A percentile compares a stretch with the other conserved stretches of the same genome.
phyloP scores from a whole-genome alignment of 2,113 vertebrate genomes.

The Xiphophorus hellerii region DNA sequence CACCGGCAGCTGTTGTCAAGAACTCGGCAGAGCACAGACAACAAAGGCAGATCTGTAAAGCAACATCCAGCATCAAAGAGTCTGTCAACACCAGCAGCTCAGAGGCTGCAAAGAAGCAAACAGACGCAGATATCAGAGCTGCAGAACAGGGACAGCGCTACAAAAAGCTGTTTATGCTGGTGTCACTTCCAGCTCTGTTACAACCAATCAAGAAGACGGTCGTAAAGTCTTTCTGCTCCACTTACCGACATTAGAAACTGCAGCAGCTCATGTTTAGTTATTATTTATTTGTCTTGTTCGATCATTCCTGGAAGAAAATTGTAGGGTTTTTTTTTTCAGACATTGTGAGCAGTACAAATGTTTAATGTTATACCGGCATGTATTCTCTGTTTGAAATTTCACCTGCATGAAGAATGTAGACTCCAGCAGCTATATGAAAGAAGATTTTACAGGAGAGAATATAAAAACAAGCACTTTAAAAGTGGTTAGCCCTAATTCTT shows the following conservation, averaged over 20 bases:
- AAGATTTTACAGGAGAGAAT: background rate
- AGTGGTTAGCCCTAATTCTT: background rate
- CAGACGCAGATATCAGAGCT: slow-evolving; percentile 28
- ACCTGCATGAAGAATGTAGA: background rate
- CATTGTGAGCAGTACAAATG: background rate
- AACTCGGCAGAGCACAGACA: slow-evolving; percentile 37
- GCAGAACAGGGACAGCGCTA: slow-evolving; percentile 2
- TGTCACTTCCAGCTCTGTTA: slow-evolving; percentile 10
- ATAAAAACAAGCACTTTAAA: background rate
- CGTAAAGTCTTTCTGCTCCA: slow-evolving; percentile 8
- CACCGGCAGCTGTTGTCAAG: slow-evolving; percentile 47
- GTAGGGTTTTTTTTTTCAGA: background rate
- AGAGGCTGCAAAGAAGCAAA: slow-evolving; percentile 10
- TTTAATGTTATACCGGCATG: background rate
- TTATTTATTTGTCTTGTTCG: background rate
- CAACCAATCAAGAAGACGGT: background rate
- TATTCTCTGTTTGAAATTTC: background rate
- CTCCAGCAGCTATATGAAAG: background rate
- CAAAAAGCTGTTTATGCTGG: slow-evolving; percentile 5
- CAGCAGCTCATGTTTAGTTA: background rate
- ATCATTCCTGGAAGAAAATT: background rate
- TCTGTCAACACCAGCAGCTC: slow-evolving; percentile 43
- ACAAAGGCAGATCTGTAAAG: slow-evolving; percentile 45
- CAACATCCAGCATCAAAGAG: slow-evolving; percentile 30
- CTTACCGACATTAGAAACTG: background rate